Conservation (phyloP, 2,797 vertebrate species). For the Siniperca undulata region DNA sequence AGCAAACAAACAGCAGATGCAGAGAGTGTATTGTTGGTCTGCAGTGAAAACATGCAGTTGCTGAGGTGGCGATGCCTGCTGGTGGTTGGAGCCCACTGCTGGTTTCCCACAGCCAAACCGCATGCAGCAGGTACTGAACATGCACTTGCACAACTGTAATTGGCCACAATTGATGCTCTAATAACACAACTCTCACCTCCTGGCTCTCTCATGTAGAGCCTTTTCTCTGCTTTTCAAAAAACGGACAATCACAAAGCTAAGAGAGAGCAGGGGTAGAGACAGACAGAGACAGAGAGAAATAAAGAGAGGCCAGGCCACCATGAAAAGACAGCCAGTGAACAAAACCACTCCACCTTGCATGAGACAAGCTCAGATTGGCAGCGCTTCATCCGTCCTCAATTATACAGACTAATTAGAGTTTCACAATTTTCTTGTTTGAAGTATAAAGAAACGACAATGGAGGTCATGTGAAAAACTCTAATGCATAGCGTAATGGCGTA, state of each 20-base stretch:
- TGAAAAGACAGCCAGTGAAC: constrained; percentile 81
- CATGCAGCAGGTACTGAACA: constrained; percentile 59
- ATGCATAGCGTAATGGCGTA: constrained; percentile 80
- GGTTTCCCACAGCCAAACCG: constrained; percentile 4
- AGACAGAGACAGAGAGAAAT: constrained; percentile 55
- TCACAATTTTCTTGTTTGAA: constrained; percentile 88
- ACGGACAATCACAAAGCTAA: constrained; percentile 55
- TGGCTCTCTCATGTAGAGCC: constrained; percentile 69
- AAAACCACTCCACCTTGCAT: constrained; percentile 87
- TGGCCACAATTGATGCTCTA: constrained; percentile 78
- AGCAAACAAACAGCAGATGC: constrained; percentile 50
- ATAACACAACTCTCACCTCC: constrained; percentile 78
- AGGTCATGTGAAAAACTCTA: constrained; percentile 86
- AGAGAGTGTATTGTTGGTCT: constrained; percentile 15
- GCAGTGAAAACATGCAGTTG: constrained; percentile 28
- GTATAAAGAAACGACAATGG: constrained; percentile 88
- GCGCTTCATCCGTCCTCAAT: constrained; percentile 86
- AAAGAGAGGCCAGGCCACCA: constrained; percentile 74
- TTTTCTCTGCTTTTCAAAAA: constrained; percentile 71
- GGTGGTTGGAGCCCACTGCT: constrained; percentile 14
- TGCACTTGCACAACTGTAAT: constrained; percentile 68
- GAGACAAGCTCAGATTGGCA: constrained; percentile 82
- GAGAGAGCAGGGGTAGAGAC: constrained; percentile 53
- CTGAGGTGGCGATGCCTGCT: constrained; percentile 19
- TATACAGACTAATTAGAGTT: constrained; percentile 89